phyloP scores from a whole-genome alignment of 2,888 invertebrate genomes.

The Cancer borealis region DNA sequence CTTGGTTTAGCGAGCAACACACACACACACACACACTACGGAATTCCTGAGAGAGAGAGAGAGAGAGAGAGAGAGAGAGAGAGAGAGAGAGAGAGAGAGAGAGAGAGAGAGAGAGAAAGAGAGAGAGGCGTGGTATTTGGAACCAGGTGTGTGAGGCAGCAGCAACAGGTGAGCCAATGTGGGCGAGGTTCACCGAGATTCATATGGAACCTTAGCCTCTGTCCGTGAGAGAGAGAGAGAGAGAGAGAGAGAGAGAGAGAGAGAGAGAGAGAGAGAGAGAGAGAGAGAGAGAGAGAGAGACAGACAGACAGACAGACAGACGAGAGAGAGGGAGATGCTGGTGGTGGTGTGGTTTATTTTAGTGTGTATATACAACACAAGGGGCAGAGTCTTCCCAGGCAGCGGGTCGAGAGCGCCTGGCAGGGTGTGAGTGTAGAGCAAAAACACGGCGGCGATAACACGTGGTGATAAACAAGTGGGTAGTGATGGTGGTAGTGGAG shows the following conservation, averaged over 20 bases:
- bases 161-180: neutral
- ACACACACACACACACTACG: neutral
- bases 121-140: neutral
- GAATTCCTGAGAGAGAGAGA: neutral
- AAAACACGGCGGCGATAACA: slow-evolving; percentile 20
- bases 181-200: neutral
- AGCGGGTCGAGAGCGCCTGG: neutral
- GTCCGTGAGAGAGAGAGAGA: neutral
- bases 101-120: neutral
- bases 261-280: too few relatives aligned
- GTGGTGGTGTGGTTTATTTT: neutral
- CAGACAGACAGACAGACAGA: too few relatives aligned
- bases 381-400: neutral
- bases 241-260: too few relatives aligned
- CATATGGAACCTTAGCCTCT: neutral
- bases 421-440: neutral
- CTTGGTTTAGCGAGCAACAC: neutral
- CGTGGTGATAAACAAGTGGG: neutral
- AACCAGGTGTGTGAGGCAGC: neutral
- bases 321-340: too few relatives aligned
- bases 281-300: neutral
- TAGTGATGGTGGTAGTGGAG: neutral
- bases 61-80: slow-evolving; percentile 14
- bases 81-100: neutral
- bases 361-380: neutral